Percentiles rank a stretch among this genome's conserved stretches.
Conservation (phyloP, 2,797 vertebrate species). For the Myiotriccus ornatus region DNA sequence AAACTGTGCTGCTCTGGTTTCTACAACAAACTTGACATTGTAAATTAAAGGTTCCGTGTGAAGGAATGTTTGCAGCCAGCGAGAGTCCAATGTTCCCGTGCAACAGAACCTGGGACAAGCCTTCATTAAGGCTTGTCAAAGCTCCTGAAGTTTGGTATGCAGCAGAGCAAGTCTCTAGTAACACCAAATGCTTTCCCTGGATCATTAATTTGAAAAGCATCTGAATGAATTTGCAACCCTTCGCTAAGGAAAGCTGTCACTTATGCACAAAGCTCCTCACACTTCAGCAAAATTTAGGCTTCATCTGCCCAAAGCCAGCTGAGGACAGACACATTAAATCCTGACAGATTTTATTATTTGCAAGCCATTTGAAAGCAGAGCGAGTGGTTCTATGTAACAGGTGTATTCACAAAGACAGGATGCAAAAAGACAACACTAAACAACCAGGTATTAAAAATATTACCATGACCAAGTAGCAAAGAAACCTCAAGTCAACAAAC, state of each 20-base stretch:
- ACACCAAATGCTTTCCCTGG: not conserved
- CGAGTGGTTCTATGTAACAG: not conserved
- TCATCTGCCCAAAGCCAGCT: slow-evolving; percentile 19
- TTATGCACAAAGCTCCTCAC: slow-evolving; percentile 8
- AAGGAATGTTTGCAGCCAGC: slow-evolving; percentile 57
- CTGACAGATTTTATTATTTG: not conserved
- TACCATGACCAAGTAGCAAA: not conserved
- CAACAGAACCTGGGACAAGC: slow-evolving; percentile 56
- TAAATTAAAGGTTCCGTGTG: slow-evolving; percentile 58
- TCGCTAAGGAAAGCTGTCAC: slow-evolving; percentile 37
- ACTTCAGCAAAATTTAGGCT: not conserved
- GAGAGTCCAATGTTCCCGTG: slow-evolving; percentile 15
- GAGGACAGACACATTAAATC: not conserved
- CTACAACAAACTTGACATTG: slow-evolving; percentile 68
- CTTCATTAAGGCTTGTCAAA: slow-evolving; percentile 61
- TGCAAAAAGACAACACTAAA: not conserved
- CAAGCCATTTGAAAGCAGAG: not conserved
- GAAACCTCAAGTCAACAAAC: slow-evolving; percentile 25
- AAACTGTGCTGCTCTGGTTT: slow-evolving; percentile 52
- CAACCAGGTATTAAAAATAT: not conserved
- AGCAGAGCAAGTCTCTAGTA: not conserved
- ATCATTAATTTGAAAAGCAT: slow-evolving; percentile 56
- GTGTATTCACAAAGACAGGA: not conserved
- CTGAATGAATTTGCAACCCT: slow-evolving; percentile 45
- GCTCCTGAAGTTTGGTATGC: slow-evolving; percentile 60